Evolutionary conservation across 2,888 invertebrate species (phyloP).

Genomic region (Yponomeuta malinellus): DNA sequence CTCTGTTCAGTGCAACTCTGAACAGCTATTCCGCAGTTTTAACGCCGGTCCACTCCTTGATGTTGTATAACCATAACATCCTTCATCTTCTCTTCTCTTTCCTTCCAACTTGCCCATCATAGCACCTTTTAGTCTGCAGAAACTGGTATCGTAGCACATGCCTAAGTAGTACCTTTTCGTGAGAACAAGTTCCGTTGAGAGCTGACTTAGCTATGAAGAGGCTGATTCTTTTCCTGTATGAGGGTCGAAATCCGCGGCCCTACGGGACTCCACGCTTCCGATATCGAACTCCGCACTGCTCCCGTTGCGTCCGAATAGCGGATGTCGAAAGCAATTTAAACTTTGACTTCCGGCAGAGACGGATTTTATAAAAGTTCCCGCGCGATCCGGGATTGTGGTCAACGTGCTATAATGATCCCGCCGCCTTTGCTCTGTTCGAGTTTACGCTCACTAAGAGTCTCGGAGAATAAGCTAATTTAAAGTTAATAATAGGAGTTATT

Average conservation of each 20-base stretch:
- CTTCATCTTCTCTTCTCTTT: too few species aligned
- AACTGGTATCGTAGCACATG: too few species aligned
- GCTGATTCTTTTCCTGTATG: neutral
- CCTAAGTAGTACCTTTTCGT: too few species aligned
- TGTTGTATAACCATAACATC: too few species aligned
- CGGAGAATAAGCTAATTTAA: neutral
- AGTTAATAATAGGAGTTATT: neutral
- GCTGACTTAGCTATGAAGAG: too few species aligned
- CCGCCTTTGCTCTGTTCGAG: neutral
- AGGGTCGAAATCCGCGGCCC: neutral
- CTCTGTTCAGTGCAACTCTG: too few species aligned
- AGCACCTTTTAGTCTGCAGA: too few species aligned
- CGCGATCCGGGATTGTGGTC: constrained; percentile 3
- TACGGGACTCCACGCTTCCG: neutral
- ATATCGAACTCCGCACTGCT: constrained; percentile 7
- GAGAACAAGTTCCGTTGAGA: too few species aligned
- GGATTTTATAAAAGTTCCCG: neutral
- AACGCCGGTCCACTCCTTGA: too few species aligned
- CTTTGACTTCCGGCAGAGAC: neutral
- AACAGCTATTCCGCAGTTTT: too few species aligned
- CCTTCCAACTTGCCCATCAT: too few species aligned
- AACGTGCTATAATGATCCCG: neutral
- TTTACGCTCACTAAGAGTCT: neutral
- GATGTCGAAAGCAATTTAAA: constrained; percentile 12
- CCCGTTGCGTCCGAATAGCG: constrained; percentile 5